These are phyloP conservation scores for Athene cunicularia DNA, from an alignment of 2,113 vertebrate genomes.

Conservation along the genomic window DNA sequence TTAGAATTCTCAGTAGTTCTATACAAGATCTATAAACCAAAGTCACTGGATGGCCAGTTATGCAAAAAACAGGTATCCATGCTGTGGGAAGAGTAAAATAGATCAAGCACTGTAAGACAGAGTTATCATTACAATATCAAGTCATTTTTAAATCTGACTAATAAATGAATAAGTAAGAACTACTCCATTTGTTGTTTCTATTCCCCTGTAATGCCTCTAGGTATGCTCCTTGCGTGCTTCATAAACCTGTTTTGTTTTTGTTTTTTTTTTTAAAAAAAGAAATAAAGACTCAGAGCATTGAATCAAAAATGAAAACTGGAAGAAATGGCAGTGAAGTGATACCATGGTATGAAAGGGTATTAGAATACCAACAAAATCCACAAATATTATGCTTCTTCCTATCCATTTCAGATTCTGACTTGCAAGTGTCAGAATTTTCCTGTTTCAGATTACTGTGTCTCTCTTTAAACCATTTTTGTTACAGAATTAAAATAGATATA, in stretches of 20 bases:
- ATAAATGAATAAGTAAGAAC: neutral
- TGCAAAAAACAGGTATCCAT: neutral
- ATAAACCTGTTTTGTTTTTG: neutral
- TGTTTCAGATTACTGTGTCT: neutral
- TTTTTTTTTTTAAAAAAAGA: neutral
- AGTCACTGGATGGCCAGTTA: neutral
- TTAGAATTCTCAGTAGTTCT: neutral
- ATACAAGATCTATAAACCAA: neutral
- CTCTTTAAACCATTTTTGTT: neutral
- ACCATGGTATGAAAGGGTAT: neutral
- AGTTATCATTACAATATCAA: neutral
- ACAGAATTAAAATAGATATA: neutral
- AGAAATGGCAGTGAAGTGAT: neutral
- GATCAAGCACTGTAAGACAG: neutral
- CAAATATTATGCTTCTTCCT: neutral
- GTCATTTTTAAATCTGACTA: neutral
- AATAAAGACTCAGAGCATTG: neutral
- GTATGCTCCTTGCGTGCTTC: neutral
- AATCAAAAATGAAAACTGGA: neutral
- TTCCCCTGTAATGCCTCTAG: neutral
- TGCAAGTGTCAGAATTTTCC: neutral
- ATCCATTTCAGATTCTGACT: neutral
- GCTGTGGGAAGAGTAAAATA: neutral
- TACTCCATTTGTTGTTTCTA: neutral
- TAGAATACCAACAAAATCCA: neutral